Evolutionary conservation across 35 echinoderm and acorn worm species (phyloP).

Genomic region (Apostichopus californicus): DNA sequence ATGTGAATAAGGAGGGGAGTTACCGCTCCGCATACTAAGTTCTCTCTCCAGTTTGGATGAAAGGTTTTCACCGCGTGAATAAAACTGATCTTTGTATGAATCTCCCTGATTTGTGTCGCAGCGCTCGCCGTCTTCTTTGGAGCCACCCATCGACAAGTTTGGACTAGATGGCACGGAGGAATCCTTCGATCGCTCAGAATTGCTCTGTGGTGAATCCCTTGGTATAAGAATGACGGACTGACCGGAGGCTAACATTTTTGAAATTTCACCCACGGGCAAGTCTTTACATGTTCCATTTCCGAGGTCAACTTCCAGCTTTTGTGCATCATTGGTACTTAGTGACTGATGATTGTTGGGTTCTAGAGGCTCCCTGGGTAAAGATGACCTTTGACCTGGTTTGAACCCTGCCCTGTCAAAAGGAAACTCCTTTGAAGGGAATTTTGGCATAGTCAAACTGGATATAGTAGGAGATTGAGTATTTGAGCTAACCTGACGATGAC

Average conservation of each 20-base stretch:
- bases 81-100: constrained; percentile 56
- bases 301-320: constrained; percentile 52
- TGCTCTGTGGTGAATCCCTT: constrained; percentile 64
- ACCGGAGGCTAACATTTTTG: constrained; percentile 88
- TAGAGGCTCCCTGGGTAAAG: constrained; percentile 1
- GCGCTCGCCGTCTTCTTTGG: constrained; percentile 37
- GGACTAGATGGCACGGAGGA: constrained; percentile 75
- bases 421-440: constrained; percentile 60
- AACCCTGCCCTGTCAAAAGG: constrained; percentile 50
- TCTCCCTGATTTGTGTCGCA: constrained; percentile 58
- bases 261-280: constrained; percentile 79
- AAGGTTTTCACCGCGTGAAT: constrained; percentile 37
- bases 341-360: constrained; percentile 27
- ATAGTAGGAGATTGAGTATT: constrained; percentile 85
- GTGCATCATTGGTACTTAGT: constrained; percentile 24
- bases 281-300: constrained; percentile 59
- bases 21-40: constrained; percentile 53
- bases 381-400: constrained; percentile 37
- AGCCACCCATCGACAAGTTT: constrained; percentile 16
- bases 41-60: constrained; percentile 58
- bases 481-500: constrained; percentile 45
- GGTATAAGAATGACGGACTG: constrained; percentile 97
- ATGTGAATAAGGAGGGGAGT: constrained; percentile 55
- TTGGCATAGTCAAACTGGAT: constrained; percentile 81
- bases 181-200: constrained; percentile 57